phyloP scores from a whole-genome alignment of 2,113 vertebrate genomes.

The Oreochromis aureus region DNA sequence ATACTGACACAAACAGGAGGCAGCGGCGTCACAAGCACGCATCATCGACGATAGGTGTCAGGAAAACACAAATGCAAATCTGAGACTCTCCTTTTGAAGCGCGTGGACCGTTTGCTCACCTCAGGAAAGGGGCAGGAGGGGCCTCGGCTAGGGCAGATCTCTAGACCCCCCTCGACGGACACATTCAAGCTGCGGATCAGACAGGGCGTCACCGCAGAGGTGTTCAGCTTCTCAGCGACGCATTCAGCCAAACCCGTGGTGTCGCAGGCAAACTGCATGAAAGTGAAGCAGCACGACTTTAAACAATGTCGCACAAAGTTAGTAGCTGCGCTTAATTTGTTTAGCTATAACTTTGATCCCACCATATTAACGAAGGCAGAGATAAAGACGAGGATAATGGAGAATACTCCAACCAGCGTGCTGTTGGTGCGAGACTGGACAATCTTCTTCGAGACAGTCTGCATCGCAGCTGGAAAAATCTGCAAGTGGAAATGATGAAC shows the following conservation, averaged over 20 bases:
- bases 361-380: slow-evolving; percentile 92
- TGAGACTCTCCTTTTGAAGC: background rate
- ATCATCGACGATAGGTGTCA: background rate
- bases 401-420: slow-evolving; percentile 84
- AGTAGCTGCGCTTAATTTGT: background rate
- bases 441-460: slow-evolving; percentile 83
- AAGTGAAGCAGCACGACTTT: background rate
- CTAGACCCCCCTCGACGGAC: slow-evolving; percentile 72
- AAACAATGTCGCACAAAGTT: background rate
- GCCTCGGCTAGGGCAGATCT: slow-evolving; percentile 76
- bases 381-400: slow-evolving; percentile 86
- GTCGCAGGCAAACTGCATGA: slow-evolving; percentile 84
- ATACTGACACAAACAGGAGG: slow-evolving; percentile 74
- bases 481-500: slow-evolving; percentile 19
- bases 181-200: slow-evolving; percentile 83
- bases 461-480: slow-evolving; percentile 84
- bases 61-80: slow-evolving; percentile 10
- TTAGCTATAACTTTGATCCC: background rate
- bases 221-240: slow-evolving; percentile 78
- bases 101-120: slow-evolving; percentile 58
- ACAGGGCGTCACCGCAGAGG: slow-evolving; percentile 82
- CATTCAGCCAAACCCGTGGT: slow-evolving; percentile 79
- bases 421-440: slow-evolving; percentile 88
- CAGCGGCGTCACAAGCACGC: background rate
- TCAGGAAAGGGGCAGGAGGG: slow-evolving; percentile 89